phyloP scores from a whole-genome alignment of 2,113 vertebrate genomes.

The Tinamus guttatus region DNA sequence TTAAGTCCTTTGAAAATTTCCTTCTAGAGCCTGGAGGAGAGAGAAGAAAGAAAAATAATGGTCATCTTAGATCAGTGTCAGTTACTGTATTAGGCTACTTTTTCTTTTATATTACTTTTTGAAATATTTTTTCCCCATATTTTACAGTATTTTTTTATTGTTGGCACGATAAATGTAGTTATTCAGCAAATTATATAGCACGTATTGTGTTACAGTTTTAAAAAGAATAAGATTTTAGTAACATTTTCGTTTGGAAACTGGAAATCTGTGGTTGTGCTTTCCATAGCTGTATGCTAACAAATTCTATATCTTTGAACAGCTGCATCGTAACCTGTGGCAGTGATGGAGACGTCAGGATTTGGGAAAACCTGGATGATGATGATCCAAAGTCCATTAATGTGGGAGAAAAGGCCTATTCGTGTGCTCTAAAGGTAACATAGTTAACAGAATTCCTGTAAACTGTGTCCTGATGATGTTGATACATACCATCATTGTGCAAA shows the following conservation, averaged over 20 bases:
- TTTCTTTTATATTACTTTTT: neutral
- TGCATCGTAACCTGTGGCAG: slow-evolving; percentile 93
- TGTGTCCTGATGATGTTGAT: neutral
- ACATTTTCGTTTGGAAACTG: neutral
- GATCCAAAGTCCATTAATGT: slow-evolving; percentile 95
- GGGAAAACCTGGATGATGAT: slow-evolving; percentile 94
- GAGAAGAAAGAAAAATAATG: too few relatives aligned
- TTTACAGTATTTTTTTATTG: neutral
- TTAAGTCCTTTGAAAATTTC: neutral
- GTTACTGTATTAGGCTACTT: neutral
- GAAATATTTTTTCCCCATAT: rapidly evolving
- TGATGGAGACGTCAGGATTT: slow-evolving; percentile 95
- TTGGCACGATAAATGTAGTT: neutral
- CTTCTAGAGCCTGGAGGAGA: neutral
- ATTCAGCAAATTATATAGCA: neutral
- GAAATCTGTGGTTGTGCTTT: neutral
- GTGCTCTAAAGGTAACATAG: slow-evolving; percentile 86
- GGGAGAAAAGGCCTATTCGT: slow-evolving; percentile 92
- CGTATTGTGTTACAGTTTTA: neutral
- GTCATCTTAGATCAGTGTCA: neutral
- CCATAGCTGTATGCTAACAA: neutral
- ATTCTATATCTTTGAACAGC: slow-evolving; percentile 72
- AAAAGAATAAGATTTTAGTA: neutral
- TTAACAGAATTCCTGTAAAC: neutral
- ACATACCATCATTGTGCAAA: rapidly evolving